phyloP scores from a whole-genome alignment of 2,797 vertebrate species.

The Rhynchonycteris naso region DNA sequence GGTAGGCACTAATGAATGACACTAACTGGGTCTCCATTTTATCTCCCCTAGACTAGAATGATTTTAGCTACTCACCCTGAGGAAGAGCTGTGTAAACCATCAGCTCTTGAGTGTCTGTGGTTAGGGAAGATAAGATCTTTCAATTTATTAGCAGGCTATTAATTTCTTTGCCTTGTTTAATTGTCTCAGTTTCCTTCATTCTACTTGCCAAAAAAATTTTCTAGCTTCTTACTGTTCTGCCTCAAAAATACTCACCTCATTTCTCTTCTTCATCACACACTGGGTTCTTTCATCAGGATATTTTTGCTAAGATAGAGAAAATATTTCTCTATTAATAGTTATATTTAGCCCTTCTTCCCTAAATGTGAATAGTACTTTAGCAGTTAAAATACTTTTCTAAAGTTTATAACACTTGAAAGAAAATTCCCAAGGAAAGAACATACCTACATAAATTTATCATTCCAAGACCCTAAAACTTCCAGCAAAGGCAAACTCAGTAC shows the following conservation, averaged over 20 bases:
- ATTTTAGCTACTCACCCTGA: background rate
- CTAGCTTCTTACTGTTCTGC: background rate
- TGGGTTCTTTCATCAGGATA: background rate
- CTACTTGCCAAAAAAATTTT: background rate
- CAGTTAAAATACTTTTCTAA: constrained; percentile 7
- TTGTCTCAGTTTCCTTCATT: background rate
- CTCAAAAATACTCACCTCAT: background rate
- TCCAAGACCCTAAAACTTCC: background rate
- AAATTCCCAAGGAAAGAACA: background rate
- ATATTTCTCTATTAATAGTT: background rate
- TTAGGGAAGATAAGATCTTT: too few species aligned
- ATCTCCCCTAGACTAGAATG: background rate
- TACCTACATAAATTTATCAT: background rate
- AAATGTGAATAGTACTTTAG: background rate
- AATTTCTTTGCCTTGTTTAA: background rate
- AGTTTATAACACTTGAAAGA: constrained; percentile 14
- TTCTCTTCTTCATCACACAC: background rate
- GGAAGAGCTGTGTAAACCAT: background rate
- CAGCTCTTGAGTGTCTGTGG: background rate
- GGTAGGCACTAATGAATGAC: background rate
- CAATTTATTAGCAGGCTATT: background rate
- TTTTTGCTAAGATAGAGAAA: background rate
- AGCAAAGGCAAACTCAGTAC: background rate
- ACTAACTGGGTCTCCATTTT: background rate
- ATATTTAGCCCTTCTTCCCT: background rate